These are phyloP conservation scores for Phrynosoma blainvillii DNA, from an alignment of 2,113 vertebrate genomes.

Conservation along the genomic window DNA sequence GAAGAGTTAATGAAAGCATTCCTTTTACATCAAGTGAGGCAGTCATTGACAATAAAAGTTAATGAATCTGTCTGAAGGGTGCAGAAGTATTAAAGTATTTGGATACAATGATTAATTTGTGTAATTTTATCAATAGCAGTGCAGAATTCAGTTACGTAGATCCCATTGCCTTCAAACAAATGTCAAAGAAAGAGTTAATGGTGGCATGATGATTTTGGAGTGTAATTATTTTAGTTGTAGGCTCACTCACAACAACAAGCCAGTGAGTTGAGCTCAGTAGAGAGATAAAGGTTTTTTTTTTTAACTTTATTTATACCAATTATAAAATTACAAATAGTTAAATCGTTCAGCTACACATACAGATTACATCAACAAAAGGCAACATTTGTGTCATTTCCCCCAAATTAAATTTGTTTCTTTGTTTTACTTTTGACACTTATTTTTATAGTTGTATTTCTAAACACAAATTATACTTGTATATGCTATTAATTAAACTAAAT, in stretches of 20 bases:
- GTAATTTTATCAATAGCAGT: background rate
- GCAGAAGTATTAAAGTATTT: background rate
- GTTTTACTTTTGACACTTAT: no score
- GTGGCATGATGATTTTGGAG: background rate
- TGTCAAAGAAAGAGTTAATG: background rate
- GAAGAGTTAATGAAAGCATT: background rate
- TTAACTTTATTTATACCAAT: no score
- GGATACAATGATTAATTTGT: background rate
- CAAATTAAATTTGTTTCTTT: no score
- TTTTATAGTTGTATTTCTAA: no score
- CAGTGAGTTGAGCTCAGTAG: background rate
- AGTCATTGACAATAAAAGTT: background rate
- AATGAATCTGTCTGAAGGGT: background rate
- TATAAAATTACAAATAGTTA: no score
- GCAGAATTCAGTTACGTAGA: background rate
- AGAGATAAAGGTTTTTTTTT: no score
- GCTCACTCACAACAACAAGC: background rate
- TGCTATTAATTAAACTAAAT: no score
- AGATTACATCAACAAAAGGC: no score
- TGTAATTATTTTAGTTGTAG: background rate
- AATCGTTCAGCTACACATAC: no score
- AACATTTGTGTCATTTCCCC: no score
- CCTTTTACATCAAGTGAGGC: accelerated
- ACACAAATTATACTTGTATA: no score
- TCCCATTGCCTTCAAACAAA: background rate